Evolutionary conservation across 2,888 invertebrate species (phyloP), one percentile per base, ranked within the genome.

Genomic region (Agapetus fuscipes): DNA sequence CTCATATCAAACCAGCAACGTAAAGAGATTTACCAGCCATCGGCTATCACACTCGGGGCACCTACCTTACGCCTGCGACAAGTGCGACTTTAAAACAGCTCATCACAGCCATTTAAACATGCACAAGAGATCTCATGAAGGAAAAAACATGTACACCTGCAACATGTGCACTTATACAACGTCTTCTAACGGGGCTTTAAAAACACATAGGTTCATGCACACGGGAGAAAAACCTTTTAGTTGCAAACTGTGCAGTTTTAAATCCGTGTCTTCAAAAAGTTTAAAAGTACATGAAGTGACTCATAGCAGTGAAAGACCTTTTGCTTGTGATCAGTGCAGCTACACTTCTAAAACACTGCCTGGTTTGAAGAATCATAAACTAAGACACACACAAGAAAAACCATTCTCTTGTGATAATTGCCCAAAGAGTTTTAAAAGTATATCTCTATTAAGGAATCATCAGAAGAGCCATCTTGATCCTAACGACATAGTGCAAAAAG

Each of bases 161-260:
- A 24, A 24, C 24, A 5, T 7, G 9, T 24, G 24, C 24, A 10
- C 24, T 10, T 24, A 24, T 24, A 24, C 24, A 24, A 24, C 6
- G 6, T 7, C 6, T 7, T 10, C 6, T 24, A 24, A 7, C 5
- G 24, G 24, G 6, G 6, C 5, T 13, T 10, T 37, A 4, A 30
- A 25, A 10, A 9, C 25, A 7, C 37, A 37, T 13, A 13, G 30
- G 11, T 9, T 15, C 10, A 13, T 17, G 16, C 36, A 36, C 30
- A 17, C 11, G 2, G 25, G 14, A n/a, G 12, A n/a, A 7, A 10
- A 9, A 7, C 17, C 17, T 6, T 35, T 28, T n/a, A 35, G 14
- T 3, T 35, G 35, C 14, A 20, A 35, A 11, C 28, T n/a, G 9
- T 34, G 34, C 27, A 14, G 16, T 17, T 27, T 35, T 20, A 17